Percentiles rank a stretch among this genome's conserved stretches.
Evolutionary conservation across 2,888 invertebrate species (phyloP).

Genomic region (Ganaspis brasiliensis): DNA sequence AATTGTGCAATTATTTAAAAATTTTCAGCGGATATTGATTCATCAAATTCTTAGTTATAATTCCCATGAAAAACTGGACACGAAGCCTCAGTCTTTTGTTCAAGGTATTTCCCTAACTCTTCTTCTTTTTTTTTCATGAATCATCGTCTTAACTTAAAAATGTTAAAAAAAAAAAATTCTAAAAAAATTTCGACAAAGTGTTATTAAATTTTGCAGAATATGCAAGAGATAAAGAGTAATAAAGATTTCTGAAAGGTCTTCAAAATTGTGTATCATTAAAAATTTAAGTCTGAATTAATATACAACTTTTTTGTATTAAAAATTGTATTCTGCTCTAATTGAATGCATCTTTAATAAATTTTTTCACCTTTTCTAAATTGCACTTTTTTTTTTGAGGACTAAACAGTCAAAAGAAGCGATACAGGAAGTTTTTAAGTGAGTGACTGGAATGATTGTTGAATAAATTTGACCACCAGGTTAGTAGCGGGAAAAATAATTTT

Average conservation of each 20-base stretch:
- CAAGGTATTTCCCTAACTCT: neutral
- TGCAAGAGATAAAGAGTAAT: too few relatives aligned
- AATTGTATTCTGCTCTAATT: too few relatives aligned
- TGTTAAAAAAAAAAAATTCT: too few relatives aligned
- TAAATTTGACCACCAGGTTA: constrained; percentile 31
- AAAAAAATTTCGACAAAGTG: neutral
- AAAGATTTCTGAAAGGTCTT: too few relatives aligned
- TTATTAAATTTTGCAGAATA: neutral
- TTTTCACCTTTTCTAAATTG: neutral
- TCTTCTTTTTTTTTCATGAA: neutral
- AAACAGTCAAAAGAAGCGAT: neutral
- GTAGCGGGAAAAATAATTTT: neutral
- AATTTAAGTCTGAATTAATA: neutral
- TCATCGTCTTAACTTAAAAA: neutral
- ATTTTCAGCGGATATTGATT: constrained; percentile 16
- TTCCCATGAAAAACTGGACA: constrained; percentile 3
- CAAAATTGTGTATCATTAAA: too few relatives aligned
- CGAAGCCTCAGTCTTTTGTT: neutral
- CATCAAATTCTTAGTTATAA: constrained; percentile 11
- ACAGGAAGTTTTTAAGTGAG: constrained; percentile 22
- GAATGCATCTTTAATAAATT: too few relatives aligned
- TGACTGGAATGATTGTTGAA: constrained; percentile 5
- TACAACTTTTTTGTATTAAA: neutral
- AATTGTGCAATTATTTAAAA: constrained; percentile 4
- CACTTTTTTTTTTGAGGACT: neutral